phyloP scores from a whole-genome alignment of 2,888 invertebrate species.

The Hypolimnas misippus region DNA sequence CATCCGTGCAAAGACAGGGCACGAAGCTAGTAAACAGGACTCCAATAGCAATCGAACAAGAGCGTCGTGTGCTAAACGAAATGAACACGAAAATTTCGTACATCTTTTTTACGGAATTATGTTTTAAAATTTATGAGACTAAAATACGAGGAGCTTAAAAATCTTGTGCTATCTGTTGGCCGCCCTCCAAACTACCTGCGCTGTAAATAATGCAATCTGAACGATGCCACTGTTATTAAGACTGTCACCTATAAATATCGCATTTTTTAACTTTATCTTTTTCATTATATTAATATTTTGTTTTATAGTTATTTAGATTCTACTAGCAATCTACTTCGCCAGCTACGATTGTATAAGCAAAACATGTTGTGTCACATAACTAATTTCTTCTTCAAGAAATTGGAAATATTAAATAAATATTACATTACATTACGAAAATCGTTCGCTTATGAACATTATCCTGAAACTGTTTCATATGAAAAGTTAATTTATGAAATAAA shows the following conservation, averaged over 20 bases:
- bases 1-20: too few species aligned
- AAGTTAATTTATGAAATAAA: too few species aligned
- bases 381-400: too few species aligned
- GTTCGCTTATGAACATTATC: too few species aligned
- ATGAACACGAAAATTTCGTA: constrained; percentile 50
- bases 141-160: constrained; percentile 75
- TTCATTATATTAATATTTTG: background rate
- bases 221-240: constrained; percentile 42
- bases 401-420: too few species aligned
- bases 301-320: too few species aligned
- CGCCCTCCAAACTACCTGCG: constrained; percentile 78
- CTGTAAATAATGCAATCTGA: constrained; percentile 77
- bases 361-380: too few species aligned
- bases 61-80: constrained; percentile 32
- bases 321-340: too few species aligned
- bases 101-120: constrained; percentile 68
- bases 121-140: constrained; percentile 74
- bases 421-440: too few species aligned
- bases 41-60: constrained; percentile 29
- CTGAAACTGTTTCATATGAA: too few species aligned
- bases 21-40: too few species aligned
- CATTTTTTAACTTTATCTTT: constrained; percentile 24
- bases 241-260: constrained; percentile 37
- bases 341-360: too few species aligned
- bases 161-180: constrained; percentile 79